Evolutionary conservation across 2,888 invertebrate genomes (phyloP).

Genomic region (Thereva nobilitata): DNA sequence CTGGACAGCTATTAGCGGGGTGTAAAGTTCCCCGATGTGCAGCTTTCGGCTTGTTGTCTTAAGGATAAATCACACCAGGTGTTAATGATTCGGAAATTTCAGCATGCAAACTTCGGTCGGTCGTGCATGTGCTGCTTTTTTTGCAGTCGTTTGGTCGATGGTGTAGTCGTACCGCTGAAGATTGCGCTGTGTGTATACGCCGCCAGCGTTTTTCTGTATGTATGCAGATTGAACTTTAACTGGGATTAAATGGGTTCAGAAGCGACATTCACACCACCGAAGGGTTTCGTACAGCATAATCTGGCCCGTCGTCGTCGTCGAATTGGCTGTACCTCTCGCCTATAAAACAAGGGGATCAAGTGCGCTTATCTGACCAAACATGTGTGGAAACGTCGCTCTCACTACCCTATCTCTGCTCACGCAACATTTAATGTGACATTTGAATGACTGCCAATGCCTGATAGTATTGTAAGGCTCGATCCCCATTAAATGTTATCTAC

Average conservation of each 20-base stretch:
- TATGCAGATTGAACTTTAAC: too few species aligned
- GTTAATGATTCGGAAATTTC: constrained; percentile 26
- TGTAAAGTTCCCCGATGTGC: constrained; percentile 26
- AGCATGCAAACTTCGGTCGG: constrained; percentile 15
- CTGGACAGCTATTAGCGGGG: constrained; percentile 34
- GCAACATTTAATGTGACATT: constrained; percentile 46
- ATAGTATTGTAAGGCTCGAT: constrained; percentile 25
- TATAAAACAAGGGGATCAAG: constrained; percentile 3
- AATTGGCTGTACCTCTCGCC: not conserved
- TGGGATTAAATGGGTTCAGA: too few species aligned
- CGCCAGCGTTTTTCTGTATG: too few species aligned
- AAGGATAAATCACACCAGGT: constrained; percentile 35
- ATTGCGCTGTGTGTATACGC: too few species aligned
- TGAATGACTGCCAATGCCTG: constrained; percentile 45
- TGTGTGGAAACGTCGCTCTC: constrained; percentile 15
- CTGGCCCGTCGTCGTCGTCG: constrained; percentile 33
- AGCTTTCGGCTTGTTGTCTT: constrained; percentile 8
- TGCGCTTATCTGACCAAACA: constrained; percentile 37
- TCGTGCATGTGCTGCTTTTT: not conserved
- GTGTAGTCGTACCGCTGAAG: constrained; percentile 22
- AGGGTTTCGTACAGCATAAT: constrained; percentile 42
- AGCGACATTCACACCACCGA: not conserved
- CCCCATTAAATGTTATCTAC: constrained; percentile 15
- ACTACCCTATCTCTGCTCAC: constrained; percentile 37
- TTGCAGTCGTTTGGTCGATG: constrained; percentile 2